Percentiles rank a stretch among this genome's conserved stretches.
phyloP scores from a whole-genome alignment of 2,888 invertebrate genomes.

The Heliconius ethilla region DNA sequence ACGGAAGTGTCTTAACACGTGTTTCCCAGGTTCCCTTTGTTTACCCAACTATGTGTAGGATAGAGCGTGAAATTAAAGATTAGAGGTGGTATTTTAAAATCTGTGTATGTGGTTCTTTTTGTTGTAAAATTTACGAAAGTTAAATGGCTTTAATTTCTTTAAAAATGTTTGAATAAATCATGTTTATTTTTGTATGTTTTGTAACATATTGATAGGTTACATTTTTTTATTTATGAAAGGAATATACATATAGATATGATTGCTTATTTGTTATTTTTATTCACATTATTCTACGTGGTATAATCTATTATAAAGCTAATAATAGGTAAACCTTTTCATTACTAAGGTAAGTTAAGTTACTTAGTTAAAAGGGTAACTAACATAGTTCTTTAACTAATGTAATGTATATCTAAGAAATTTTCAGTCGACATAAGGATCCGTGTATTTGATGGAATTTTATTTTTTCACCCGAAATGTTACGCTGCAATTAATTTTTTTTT shows the following conservation, averaged over 20 bases:
- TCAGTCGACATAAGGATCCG: no score
- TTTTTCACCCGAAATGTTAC: no score
- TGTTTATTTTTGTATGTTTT: constrained; percentile 19
- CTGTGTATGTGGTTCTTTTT: neutral
- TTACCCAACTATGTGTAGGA: no score
- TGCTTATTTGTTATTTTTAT: neutral
- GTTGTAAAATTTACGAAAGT: neutral
- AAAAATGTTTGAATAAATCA: neutral
- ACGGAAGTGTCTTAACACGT: no score
- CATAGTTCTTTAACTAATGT: no score
- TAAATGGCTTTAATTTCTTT: constrained; percentile 10
- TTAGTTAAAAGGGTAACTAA: no score
- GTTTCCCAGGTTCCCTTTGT: no score
- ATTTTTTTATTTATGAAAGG: neutral
- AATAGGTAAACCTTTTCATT: neutral
- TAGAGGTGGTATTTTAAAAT: neutral
- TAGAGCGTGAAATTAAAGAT: no score
- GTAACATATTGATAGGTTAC: constrained; percentile 11
- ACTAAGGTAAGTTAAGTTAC: no score
- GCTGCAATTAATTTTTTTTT: no score
- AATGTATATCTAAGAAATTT: no score
- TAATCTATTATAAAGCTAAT: neutral
- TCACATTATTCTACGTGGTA: neutral
- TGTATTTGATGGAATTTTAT: no score
- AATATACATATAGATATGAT: neutral